A percentile compares a stretch with the other conserved stretches of the same genome.
Evolutionary conservation across 2,797 vertebrate genomes (phyloP).

Genomic region (Scolopax rusticola): DNA sequence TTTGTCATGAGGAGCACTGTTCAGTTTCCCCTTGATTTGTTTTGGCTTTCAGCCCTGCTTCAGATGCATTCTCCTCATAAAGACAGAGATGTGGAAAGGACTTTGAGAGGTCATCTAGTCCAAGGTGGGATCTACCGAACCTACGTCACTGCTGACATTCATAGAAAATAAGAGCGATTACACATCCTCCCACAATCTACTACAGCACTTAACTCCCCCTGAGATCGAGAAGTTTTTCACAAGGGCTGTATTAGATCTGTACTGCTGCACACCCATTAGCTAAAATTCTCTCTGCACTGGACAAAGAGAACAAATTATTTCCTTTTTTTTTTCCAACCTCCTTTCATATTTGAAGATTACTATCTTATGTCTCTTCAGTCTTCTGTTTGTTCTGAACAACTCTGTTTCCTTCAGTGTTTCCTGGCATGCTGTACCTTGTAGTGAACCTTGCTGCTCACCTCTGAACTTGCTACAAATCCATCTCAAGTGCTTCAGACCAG

Average conservation of each 20-base stretch:
- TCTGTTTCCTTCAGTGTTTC: neutral
- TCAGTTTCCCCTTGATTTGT: neutral
- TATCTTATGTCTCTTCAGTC: neutral
- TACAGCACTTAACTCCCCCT: neutral
- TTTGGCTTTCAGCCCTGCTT: slow-evolving; percentile 12
- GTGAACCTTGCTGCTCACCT: neutral
- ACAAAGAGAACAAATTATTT: neutral
- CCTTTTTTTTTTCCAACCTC: neutral
- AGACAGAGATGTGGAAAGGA: neutral
- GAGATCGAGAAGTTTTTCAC: neutral
- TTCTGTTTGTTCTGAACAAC: neutral
- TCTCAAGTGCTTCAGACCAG: neutral
- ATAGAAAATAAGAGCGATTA: neutral
- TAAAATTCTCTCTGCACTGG: neutral
- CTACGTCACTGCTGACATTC: neutral
- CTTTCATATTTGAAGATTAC: slow-evolving; percentile 3
- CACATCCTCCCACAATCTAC: neutral
- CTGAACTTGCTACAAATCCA: neutral
- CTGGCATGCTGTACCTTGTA: neutral
- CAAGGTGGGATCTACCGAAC: slow-evolving; percentile 2
- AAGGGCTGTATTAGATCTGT: neutral
- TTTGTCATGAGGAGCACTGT: neutral
- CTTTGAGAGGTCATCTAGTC: slow-evolving; percentile 13
- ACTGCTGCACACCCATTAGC: neutral
- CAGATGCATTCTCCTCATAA: neutral